These are phyloP conservation scores for Dipodomys stephensi DNA, from an alignment of 2,113 vertebrate genomes.

Conservation along the genomic window DNA sequence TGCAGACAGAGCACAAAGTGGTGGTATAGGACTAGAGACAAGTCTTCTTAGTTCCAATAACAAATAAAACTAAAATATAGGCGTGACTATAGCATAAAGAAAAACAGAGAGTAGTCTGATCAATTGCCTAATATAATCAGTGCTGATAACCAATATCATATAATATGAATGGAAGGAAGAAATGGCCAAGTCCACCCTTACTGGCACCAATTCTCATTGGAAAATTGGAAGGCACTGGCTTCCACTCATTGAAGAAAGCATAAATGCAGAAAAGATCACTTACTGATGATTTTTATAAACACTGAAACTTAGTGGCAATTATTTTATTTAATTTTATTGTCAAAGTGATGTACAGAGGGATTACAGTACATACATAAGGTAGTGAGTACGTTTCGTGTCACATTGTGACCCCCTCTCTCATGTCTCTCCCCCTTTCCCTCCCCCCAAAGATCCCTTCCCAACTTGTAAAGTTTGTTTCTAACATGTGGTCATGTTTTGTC, in stretches of 20 bases:
- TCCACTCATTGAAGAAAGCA: background rate
- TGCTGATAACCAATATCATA: background rate
- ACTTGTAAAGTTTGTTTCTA: too few relatives aligned
- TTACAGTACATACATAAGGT: too few relatives aligned
- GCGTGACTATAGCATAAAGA: background rate
- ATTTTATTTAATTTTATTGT: too few relatives aligned
- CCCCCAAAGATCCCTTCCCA: too few relatives aligned
- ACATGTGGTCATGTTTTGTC: too few relatives aligned
- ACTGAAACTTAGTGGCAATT: background rate
- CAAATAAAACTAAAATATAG: background rate
- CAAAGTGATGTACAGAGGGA: too few relatives aligned
- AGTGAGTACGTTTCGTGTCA: too few relatives aligned
- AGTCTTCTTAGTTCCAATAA: background rate
- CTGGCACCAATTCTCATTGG: background rate
- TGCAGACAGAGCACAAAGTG: background rate
- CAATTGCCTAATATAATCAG: background rate
- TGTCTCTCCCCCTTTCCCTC: too few relatives aligned
- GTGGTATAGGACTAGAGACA: background rate
- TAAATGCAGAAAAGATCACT: background rate
- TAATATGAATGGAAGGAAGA: background rate
- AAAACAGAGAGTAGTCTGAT: background rate
- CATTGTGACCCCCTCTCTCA: too few relatives aligned
- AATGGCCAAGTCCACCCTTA: background rate
- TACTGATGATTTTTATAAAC: background rate
- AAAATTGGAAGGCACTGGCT: background rate